Evolutionary conservation across 1,140 invertebrate genomes (phyloP).

Genomic region (Tetranychus cinnabarinus): DNA sequence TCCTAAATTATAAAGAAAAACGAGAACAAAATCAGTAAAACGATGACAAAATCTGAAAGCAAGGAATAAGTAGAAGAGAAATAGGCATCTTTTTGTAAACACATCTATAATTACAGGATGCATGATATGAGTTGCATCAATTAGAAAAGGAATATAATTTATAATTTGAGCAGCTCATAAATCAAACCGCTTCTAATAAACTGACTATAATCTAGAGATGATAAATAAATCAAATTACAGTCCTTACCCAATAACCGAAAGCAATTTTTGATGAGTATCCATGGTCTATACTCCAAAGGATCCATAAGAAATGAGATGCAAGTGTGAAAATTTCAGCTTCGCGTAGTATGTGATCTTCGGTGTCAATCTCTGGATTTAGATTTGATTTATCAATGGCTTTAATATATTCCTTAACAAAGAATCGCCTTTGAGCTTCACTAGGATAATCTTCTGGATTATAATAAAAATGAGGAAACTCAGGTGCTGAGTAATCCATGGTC

Average conservation of each 20-base stretch:
- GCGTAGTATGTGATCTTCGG: slow-evolving; percentile 29
- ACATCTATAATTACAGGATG: no score
- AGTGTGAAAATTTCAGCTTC: slow-evolving; percentile 61
- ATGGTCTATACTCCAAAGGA: slow-evolving; percentile 69
- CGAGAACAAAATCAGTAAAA: no score
- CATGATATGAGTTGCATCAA: no score
- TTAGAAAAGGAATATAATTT: no score
- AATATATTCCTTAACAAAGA: slow-evolving; percentile 11
- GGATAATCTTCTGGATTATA: slow-evolving; percentile 41
- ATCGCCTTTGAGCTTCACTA: slow-evolving; percentile 48
- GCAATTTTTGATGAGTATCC: slow-evolving; percentile 62
- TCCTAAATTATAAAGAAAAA: no score
- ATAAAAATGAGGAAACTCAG: slow-evolving; percentile 49
- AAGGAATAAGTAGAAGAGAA: no score
- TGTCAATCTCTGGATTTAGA: slow-evolving; percentile 12
- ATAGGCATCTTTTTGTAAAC: no score
- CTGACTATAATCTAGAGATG: no score
- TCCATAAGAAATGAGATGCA: slow-evolving; percentile 79
- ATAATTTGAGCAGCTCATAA: no score
- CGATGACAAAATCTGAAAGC: no score
- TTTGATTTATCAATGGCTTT: slow-evolving; percentile 3
- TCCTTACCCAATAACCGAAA: slow-evolving; percentile 76
- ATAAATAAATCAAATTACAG: no score
- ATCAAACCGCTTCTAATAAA: no score
- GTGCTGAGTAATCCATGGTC: slow-evolving; percentile 64